Evolutionary conservation across 1,140 invertebrate genomes (phyloP).

Genomic region (Drosophila tristis): DNA sequence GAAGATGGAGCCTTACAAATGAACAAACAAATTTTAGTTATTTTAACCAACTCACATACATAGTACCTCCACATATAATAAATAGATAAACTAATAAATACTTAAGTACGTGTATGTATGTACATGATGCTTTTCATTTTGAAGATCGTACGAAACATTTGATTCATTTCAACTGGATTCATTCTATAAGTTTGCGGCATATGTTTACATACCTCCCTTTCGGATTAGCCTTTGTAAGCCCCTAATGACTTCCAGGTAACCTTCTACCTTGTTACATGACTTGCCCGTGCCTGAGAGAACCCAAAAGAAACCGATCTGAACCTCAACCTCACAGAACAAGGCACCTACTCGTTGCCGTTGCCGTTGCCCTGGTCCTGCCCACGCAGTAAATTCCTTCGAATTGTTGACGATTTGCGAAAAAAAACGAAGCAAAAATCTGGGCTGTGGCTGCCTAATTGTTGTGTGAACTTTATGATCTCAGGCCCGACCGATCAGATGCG

Average conservation of each 20-base stretch:
- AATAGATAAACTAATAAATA: too few species aligned
- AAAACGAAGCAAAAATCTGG: slow-evolving; percentile 57
- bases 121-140: not conserved
- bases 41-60: too few species aligned
- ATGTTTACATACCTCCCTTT: slow-evolving; percentile 34
- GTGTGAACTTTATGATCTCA: slow-evolving; percentile 70
- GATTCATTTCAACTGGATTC: slow-evolving; percentile 1
- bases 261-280: slow-evolving; percentile 64
- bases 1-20: too few species aligned
- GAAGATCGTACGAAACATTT: not conserved
- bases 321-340: slow-evolving; percentile 10
- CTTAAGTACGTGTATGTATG: too few species aligned
- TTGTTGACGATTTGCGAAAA: slow-evolving; percentile 68
- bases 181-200: not conserved
- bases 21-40: too few species aligned
- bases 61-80: too few species aligned
- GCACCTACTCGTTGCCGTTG: slow-evolving; percentile 38
- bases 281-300: slow-evolving; percentile 39
- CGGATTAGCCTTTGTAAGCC: slow-evolving; percentile 50
- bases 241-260: slow-evolving; percentile 80
- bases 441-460: slow-evolving; percentile 68
- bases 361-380: slow-evolving; percentile 23
- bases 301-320: slow-evolving; percentile 13
- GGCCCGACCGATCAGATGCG: slow-evolving; percentile 18
- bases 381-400: slow-evolving; percentile 56